These are phyloP conservation scores for Microtus montanus DNA, from an alignment of 2,113 vertebrate genomes.

Conservation along the genomic window DNA sequence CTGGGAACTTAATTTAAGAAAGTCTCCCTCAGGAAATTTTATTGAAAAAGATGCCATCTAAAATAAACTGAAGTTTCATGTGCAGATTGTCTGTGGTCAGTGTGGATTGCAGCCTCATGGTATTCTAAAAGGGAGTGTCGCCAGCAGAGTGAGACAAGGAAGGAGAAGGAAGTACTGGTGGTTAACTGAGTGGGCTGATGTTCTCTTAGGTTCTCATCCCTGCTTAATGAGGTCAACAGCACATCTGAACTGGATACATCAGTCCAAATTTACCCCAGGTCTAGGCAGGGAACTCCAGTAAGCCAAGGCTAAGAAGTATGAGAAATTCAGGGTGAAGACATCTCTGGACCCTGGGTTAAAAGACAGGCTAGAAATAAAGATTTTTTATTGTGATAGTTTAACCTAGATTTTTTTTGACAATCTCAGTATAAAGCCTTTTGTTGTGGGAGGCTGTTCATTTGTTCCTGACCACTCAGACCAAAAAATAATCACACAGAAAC, in stretches of 20 bases:
- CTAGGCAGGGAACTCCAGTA: not conserved
- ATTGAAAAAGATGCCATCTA: constrained; percentile 81
- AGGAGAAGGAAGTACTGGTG: not conserved
- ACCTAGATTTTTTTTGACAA: not conserved
- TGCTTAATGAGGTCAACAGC: constrained; percentile 15
- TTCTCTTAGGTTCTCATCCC: not conserved
- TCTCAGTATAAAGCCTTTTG: not conserved
- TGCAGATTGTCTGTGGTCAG: constrained; percentile 37
- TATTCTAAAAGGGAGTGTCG: constrained; percentile 45
- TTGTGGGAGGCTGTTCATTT: too few relatives aligned
- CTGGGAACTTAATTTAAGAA: constrained; percentile 48
- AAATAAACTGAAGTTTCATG: constrained; percentile 71
- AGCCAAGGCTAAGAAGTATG: not conserved
- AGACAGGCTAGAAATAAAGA: not conserved
- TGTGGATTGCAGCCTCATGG: constrained; percentile 59
- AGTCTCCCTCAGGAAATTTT: constrained; percentile 75
- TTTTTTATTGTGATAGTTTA: not conserved
- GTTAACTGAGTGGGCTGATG: not conserved
- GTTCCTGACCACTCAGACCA: too few relatives aligned
- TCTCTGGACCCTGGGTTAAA: not conserved
- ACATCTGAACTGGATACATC: not conserved
- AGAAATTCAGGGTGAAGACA: not conserved
- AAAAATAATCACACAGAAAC: too few relatives aligned
- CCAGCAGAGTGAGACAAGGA: constrained; percentile 61
- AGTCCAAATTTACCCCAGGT: not conserved